Base-by-base conservation (phyloP, 2,888 invertebrate genomes). In the Andrena marginata region DNA sequence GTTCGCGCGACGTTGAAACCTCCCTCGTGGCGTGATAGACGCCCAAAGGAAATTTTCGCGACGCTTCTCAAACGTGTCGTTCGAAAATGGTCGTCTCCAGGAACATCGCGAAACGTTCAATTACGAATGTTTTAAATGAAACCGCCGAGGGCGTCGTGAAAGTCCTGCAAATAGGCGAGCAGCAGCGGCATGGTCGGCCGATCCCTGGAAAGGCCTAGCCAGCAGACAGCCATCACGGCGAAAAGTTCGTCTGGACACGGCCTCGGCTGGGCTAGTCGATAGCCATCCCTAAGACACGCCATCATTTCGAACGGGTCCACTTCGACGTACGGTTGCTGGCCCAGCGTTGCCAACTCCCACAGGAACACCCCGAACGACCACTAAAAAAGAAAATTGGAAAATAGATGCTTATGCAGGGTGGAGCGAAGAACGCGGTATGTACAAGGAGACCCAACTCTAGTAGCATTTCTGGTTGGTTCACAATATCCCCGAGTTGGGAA, bases 211-310 rank as follows among this genome's bases (percentile, higher is more conserved):
- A 95, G 95, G 26, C 95, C 94, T n/a, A 96, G 94, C 97, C 97
- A 97, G 90, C 97, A 97, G 94, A 96, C 96, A 5, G 96, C 96
- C 97, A 97, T 97, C 80, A 97, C 95, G 64, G 96, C 96, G 91
- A 96, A 97, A 97, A 99, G 94, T 95, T 99, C 98, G 95, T 99
- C 99, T 6, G 99, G 99, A 94, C 99, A 99, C 94, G 98, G 98
- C 90, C 97, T 96, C 1, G 99, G 99, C 93, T 99, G 99, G 0
- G 97, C 96, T 81, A 99, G 96, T 90, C 99, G 95, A 94, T 98
- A 98, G 26, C 99, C 99, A 91, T 97, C 98, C 85, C 97, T 96
- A 42, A 99, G 95, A 94, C 97, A 97, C 31, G 97, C 97, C 82
- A 97, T 97, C 95, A 99, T 97, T 93, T 99, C 99, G 90, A 97